A percentile compares a stretch with the other conserved stretches of the same genome.
phyloP scores from a whole-genome alignment of 2,888 invertebrate species.

The Drosophila conformis region DNA sequence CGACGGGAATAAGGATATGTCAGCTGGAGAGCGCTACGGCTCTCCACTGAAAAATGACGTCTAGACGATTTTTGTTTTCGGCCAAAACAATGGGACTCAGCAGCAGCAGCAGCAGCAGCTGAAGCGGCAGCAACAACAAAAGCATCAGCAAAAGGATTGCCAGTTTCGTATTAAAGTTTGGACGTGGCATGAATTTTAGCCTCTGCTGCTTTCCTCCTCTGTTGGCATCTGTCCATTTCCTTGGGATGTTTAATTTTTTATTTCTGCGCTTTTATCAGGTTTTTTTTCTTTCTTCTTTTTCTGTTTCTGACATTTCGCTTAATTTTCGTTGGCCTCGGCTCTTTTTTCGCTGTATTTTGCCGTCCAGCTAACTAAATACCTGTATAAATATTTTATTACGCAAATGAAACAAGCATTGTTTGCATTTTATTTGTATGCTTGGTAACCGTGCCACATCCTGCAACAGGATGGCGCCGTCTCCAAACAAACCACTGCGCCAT shows the following conservation, averaged over 20 bases:
- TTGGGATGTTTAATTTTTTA: slow-evolving; percentile 12
- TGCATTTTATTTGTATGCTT: slow-evolving; percentile 69
- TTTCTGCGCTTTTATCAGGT: background rate
- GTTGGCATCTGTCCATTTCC: slow-evolving; percentile 33
- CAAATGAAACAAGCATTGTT: slow-evolving; percentile 79
- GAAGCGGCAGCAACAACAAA: background rate
- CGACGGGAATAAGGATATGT: slow-evolving; percentile 34
- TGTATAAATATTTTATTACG: slow-evolving; percentile 79
- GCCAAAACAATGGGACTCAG: slow-evolving; percentile 38
- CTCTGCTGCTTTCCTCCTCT: slow-evolving; percentile 3
- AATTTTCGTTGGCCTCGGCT: slow-evolving; percentile 52
- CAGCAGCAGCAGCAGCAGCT: background rate
- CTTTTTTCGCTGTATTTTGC: slow-evolving; percentile 39
- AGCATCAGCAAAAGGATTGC: slow-evolving; percentile 16
- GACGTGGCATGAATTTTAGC: slow-evolving; percentile 21
- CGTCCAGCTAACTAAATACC: slow-evolving; percentile 74
- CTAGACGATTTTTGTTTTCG: slow-evolving; percentile 67
- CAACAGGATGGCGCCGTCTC: slow-evolving; percentile 40
- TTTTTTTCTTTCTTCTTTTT: background rate
- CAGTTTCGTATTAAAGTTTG: slow-evolving; percentile 31
- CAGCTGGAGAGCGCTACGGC: slow-evolving; percentile 3
- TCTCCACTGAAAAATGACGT: slow-evolving; percentile 68
- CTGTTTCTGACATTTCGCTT: slow-evolving; percentile 38
- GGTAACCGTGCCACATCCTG: slow-evolving; percentile 59
- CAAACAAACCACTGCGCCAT: slow-evolving; percentile 31